Conservation (phyloP, 1,140 invertebrate species). For the Lepidotrigona ventralis region DNA sequence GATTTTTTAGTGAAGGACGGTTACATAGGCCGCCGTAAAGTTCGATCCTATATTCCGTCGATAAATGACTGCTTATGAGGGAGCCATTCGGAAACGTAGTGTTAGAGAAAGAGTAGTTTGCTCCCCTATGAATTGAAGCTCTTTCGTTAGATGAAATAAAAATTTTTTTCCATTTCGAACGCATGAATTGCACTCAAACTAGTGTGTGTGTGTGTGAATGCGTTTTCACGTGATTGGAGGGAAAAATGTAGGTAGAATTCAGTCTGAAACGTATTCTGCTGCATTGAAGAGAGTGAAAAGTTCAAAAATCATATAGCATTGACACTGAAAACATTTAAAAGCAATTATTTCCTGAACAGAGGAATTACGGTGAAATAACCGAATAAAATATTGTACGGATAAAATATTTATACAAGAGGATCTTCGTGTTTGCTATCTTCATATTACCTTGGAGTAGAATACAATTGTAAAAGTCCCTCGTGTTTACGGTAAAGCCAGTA, state of each 20-base stretch:
- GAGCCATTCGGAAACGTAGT: background rate
- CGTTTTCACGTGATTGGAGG: conserved; percentile 6
- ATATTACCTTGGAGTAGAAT: too few species aligned
- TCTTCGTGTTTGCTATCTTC: too few species aligned
- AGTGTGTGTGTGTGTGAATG: background rate
- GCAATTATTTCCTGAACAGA: background rate
- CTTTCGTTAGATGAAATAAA: conserved; percentile 16
- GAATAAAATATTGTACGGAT: background rate
- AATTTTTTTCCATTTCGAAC: conserved; percentile 8
- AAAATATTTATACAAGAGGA: background rate
- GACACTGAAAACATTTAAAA: background rate
- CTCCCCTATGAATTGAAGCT: background rate
- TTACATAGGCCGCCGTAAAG: background rate
- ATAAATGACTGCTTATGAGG: background rate
- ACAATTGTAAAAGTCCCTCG: too few species aligned
- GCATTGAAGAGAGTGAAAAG: background rate
- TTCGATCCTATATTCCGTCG: background rate
- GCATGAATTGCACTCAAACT: conserved; percentile 5
- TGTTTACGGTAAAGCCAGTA: too few species aligned
- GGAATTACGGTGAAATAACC: background rate
- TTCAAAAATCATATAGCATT: background rate
- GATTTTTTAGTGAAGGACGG: background rate
- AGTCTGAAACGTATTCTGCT: background rate
- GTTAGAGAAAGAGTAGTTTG: background rate
- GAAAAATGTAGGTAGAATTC: conserved; percentile 7